A percentile compares a stretch with the other conserved stretches of the same genome.
Conservation (phyloP, 2,113 vertebrate genomes). For the Odontesthes bonariensis region DNA sequence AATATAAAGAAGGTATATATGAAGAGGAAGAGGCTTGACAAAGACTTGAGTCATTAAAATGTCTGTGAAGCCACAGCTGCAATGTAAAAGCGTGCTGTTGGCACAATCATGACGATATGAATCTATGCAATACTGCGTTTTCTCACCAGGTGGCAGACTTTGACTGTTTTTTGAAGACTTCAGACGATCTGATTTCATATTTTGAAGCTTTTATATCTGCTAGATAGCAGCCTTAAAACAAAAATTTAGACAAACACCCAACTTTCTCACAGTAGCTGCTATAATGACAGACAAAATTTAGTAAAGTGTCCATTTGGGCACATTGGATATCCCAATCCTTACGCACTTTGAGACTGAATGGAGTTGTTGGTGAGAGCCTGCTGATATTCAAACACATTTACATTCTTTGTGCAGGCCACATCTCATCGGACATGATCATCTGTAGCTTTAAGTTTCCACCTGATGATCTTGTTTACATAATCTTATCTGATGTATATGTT, state of each 20-base stretch:
- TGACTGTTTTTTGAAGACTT: neutral
- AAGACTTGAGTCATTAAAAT: too few species aligned
- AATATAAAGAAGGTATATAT: neutral
- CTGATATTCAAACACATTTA: neutral
- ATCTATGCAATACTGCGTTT: constrained; percentile 12
- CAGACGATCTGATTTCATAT: neutral
- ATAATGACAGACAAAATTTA: neutral
- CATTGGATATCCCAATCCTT: too few species aligned
- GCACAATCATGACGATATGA: too few species aligned
- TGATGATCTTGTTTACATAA: neutral
- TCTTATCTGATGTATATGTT: neutral
- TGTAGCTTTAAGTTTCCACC: neutral
- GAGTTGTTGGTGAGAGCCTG: neutral
- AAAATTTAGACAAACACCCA: neutral
- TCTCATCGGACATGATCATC: neutral
- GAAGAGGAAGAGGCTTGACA: neutral
- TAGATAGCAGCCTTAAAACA: neutral
- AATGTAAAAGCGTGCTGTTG: too few species aligned
- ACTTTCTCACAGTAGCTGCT: fast-evolving
- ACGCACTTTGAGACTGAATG: neutral
- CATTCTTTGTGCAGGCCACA: constrained; percentile 17
- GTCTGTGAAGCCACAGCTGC: too few species aligned
- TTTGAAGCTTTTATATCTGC: neutral
- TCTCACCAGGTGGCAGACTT: constrained; percentile 50
- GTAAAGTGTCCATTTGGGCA: too few species aligned